Evolutionary conservation across 1,140 invertebrate genomes (phyloP).

Genomic region (Brachionus asplanchnoidis): DNA sequence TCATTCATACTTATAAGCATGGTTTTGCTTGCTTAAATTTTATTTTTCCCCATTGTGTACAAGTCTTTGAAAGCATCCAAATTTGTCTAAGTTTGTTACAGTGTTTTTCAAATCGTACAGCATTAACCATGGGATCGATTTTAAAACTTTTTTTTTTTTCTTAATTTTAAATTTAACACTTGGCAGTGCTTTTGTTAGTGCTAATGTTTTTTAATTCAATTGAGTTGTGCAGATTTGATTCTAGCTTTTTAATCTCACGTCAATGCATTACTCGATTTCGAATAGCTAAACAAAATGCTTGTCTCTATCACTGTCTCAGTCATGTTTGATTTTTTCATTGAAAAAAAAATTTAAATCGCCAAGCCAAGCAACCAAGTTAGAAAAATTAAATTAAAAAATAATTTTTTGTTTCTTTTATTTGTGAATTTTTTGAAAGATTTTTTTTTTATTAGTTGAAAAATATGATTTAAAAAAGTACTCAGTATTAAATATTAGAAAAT

Average conservation of each 20-base stretch:
- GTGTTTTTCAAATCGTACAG: background rate
- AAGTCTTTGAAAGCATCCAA: background rate
- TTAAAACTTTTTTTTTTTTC: background rate
- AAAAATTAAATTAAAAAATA: too few relatives aligned
- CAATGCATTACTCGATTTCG: background rate
- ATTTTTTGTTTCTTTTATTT: too few relatives aligned
- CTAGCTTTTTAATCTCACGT: background rate
- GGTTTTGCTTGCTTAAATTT: conserved; percentile 1
- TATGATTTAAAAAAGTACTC: too few relatives aligned
- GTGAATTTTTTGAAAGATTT: too few relatives aligned
- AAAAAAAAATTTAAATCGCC: background rate
- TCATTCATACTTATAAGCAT: conserved; percentile 12
- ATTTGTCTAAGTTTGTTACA: background rate
- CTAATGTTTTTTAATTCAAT: background rate
- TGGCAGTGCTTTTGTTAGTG: background rate
- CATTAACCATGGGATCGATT: background rate
- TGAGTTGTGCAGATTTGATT: background rate
- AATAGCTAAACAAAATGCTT: background rate
- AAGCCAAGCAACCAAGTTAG: too few relatives aligned
- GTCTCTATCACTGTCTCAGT: background rate
- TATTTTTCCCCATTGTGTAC: background rate
- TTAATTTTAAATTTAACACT: background rate
- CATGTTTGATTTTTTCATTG: background rate
- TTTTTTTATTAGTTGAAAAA: too few relatives aligned
- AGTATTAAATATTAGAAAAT: too few relatives aligned